These are phyloP conservation scores for Moxostoma hubbsi DNA, from an alignment of 2,797 vertebrate species.

Conservation along the genomic window DNA sequence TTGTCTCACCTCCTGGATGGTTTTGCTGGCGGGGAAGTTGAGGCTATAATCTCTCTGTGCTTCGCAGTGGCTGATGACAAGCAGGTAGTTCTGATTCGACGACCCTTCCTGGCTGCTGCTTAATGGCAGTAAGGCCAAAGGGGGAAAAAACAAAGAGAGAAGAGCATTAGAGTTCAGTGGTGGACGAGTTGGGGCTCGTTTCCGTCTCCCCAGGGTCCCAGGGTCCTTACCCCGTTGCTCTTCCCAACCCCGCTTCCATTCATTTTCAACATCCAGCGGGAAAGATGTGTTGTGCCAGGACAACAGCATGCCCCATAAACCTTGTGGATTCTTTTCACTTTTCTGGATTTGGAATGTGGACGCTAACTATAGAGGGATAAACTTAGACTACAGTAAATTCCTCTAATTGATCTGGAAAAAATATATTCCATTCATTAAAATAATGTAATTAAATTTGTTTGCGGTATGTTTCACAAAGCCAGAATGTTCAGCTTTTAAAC, in stretches of 20 bases:
- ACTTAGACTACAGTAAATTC: too few species aligned
- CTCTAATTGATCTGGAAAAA: too few species aligned
- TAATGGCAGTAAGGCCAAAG: slow-evolving; percentile 40
- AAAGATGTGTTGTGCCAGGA: slow-evolving; percentile 22
- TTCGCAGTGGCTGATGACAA: slow-evolving; percentile 96
- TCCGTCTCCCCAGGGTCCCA: slow-evolving; percentile 50
- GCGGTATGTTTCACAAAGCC: too few species aligned
- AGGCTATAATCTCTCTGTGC: slow-evolving; percentile 98
- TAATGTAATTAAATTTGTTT: too few species aligned
- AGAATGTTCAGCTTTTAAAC: too few species aligned
- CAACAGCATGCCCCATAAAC: slow-evolving; percentile 10
- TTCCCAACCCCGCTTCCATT: slow-evolving; percentile 64
- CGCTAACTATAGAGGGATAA: too few species aligned
- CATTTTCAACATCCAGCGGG: slow-evolving; percentile 27
- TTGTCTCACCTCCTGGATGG: slow-evolving; percentile 95
- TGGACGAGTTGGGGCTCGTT: slow-evolving; percentile 90
- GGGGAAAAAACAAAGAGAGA: slow-evolving; percentile 68
- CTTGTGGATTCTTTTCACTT: too few species aligned
- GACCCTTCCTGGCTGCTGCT: slow-evolving; percentile 93
- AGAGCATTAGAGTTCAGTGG: slow-evolving; percentile 65
- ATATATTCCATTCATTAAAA: too few species aligned
- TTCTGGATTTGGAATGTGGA: too few species aligned
- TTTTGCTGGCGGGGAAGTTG: slow-evolving; percentile 98
- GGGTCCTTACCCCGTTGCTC: slow-evolving; percentile 55
- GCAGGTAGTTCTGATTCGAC: slow-evolving; percentile 98